phyloP scores from a whole-genome alignment of 2,113 vertebrate genomes.

The Hemiprocne comata region DNA sequence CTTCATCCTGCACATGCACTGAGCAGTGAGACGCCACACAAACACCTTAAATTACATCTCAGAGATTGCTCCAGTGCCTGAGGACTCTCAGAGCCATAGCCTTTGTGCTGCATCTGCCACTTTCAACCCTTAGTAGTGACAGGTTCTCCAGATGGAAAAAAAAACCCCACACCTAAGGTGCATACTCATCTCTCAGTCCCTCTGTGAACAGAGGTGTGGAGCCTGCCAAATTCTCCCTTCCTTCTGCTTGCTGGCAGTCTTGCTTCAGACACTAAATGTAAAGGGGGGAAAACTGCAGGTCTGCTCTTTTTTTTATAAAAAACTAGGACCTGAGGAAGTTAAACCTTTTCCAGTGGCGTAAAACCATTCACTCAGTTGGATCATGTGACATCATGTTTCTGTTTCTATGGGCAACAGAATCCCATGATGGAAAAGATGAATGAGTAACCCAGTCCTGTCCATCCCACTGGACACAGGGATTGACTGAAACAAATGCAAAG shows the following conservation, averaged over 20 bases:
- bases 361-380: background rate
- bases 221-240: background rate
- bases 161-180: background rate
- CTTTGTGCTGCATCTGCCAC: background rate
- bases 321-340: background rate
- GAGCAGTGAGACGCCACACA: background rate
- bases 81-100: background rate
- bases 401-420: background rate
- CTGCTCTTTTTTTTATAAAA: background rate
- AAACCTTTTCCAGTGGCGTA: background rate
- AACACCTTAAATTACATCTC: background rate
- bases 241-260: background rate
- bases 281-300: background rate
- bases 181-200: rapidly evolving
- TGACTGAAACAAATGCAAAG: background rate
- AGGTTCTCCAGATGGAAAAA: background rate
- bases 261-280: background rate
- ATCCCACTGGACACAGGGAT: background rate
- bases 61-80: background rate
- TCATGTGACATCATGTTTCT: rapidly evolving
- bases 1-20: background rate
- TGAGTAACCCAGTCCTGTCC: background rate
- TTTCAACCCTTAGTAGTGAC: background rate
- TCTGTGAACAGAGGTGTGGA: background rate
- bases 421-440: background rate